phyloP scores from a whole-genome alignment of 2,797 vertebrate genomes.

The Molossus molossus region DNA sequence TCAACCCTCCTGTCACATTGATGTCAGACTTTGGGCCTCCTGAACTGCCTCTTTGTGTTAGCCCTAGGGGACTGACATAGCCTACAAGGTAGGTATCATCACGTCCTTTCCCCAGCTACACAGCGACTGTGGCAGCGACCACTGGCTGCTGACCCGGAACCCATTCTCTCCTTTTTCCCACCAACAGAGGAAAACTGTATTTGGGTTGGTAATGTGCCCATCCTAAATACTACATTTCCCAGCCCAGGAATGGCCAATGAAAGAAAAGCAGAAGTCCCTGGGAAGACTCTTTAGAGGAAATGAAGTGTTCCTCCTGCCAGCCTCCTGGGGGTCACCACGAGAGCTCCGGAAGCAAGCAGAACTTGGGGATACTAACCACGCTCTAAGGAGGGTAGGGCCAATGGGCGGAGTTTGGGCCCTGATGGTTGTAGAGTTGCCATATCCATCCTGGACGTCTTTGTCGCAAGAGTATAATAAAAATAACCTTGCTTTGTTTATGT shows the following conservation, averaged over 20 bases:
- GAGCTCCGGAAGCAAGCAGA: neutral
- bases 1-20: neutral
- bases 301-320: neutral
- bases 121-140: neutral
- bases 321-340: too few species aligned
- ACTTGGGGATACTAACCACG: fast-evolving
- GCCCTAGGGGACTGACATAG: neutral
- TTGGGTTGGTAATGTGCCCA: neutral
- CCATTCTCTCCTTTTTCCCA: neutral
- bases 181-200: neutral
- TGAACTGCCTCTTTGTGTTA: neutral
- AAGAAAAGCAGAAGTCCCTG: neutral
- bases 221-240: neutral
- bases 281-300: neutral
- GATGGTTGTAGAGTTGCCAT: neutral
- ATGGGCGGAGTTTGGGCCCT: neutral
- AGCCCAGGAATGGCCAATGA: neutral
- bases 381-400: neutral
- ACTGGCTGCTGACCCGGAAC: neutral
- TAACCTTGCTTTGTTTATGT: neutral
- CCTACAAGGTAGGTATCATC: neutral
- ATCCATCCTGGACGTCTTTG: neutral
- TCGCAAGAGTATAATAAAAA: neutral
- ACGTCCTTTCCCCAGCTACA: neutral
- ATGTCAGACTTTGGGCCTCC: neutral